Conservation (phyloP, 1,140 invertebrate species). For the Microvelia longipes region DNA sequence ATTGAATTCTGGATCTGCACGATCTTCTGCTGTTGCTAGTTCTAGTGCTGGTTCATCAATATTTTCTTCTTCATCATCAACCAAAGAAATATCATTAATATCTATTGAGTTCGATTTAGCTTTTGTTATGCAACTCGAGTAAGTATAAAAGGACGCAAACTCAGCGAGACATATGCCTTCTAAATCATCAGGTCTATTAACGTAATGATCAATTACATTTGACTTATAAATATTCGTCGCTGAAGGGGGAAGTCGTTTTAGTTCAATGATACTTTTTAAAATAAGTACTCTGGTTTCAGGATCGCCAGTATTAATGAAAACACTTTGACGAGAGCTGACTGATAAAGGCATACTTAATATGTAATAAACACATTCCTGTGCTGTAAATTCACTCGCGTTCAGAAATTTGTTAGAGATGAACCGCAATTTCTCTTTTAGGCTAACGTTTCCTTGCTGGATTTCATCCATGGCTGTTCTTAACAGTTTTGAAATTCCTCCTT, state of each 20-base stretch:
- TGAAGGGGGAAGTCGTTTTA: not conserved
- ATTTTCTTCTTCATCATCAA: not conserved
- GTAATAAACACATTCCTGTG: not conserved
- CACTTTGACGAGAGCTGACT: not conserved
- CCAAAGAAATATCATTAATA: not conserved
- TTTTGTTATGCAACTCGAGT: not conserved
- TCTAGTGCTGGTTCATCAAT: too few species aligned
- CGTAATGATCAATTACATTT: not conserved
- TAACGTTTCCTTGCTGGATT: not conserved
- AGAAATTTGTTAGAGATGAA: not conserved
- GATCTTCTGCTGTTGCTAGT: too few species aligned
- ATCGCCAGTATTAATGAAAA: not conserved
- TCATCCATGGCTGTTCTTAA: not conserved
- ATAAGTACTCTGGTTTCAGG: not conserved
- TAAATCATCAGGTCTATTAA: not conserved
- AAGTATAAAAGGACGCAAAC: not conserved
- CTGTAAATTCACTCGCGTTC: not conserved
- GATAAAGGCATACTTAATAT: not conserved
- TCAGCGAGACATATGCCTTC: not conserved
- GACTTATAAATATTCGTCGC: not conserved
- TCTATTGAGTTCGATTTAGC: not conserved
- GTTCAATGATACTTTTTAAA: not conserved
- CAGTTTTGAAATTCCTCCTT: not conserved
- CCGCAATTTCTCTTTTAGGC: constrained; percentile 16
- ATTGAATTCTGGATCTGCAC: not conserved